Percentiles rank a stretch among this genome's conserved stretches.
Conservation (phyloP, 2,113 vertebrate species). For the Cichladusa arquata region DNA sequence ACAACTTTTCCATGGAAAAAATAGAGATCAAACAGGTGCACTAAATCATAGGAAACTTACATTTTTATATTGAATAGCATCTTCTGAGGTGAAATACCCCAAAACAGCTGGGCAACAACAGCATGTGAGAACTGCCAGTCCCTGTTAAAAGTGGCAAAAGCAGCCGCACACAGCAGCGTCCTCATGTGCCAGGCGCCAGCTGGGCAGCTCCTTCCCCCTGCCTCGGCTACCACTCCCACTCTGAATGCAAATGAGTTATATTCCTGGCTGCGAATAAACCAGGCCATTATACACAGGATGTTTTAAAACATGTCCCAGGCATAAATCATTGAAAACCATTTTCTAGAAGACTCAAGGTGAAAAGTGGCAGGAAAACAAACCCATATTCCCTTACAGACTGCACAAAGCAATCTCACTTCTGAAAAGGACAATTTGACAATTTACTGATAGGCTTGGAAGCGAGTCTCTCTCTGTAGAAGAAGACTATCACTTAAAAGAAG, state of each 20-base stretch:
- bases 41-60: neutral
- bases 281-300: neutral
- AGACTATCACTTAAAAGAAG: neutral
- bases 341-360: neutral
- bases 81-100: neutral
- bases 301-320: neutral
- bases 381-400: neutral
- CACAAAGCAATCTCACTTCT: neutral
- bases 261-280: neutral
- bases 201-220: neutral
- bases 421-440: neutral
- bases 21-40: neutral
- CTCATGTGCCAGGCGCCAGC: accelerated
- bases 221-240: neutral
- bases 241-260: neutral
- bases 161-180: accelerated
- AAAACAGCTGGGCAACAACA: neutral
- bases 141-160: neutral
- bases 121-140: neutral
- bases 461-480: neutral
- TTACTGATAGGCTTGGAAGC: neutral
- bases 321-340: neutral
- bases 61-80: neutral
- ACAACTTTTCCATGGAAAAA: neutral
- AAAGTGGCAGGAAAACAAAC: neutral